A percentile compares a stretch with the other conserved stretches of the same genome.
Evolutionary conservation across 1,140 invertebrate species (phyloP).

Genomic region (Zaprionus ghesquierei): DNA sequence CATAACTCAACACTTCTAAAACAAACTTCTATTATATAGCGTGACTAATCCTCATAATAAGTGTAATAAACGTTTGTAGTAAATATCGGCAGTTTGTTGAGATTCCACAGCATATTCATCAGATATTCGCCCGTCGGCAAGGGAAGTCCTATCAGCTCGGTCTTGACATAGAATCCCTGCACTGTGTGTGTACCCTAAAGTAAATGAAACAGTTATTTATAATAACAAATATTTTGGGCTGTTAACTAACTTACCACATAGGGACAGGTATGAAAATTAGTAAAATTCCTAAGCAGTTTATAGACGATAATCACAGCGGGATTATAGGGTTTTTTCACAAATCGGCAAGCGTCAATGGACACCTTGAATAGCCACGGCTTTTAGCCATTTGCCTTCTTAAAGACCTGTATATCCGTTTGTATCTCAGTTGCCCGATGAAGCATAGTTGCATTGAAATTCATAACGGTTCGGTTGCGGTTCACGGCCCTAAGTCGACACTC

Average conservation of each 20-base stretch:
- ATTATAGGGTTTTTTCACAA: neutral
- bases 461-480: no score
- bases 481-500: no score
- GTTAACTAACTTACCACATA: slow-evolving; percentile 10
- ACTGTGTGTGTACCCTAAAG: neutral
- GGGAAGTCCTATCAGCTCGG: neutral
- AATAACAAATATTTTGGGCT: no score
- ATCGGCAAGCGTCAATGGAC: neutral
- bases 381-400: slow-evolving; percentile 3
- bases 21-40: no score
- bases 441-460: no score
- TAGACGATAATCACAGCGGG: neutral
- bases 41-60: neutral
- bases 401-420: no score
- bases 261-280: slow-evolving; percentile 18
- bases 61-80: neutral
- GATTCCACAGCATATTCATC: neutral
- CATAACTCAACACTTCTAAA: no score
- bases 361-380: neutral
- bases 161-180: neutral
- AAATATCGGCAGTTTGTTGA: neutral
- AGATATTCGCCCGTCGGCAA: neutral
- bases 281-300: neutral
- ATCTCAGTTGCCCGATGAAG: no score
- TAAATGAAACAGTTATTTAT: no score